These are phyloP conservation scores for Holotrichia oblita DNA, from an alignment of 1,140 invertebrate genomes.

Conservation along the genomic window DNA sequence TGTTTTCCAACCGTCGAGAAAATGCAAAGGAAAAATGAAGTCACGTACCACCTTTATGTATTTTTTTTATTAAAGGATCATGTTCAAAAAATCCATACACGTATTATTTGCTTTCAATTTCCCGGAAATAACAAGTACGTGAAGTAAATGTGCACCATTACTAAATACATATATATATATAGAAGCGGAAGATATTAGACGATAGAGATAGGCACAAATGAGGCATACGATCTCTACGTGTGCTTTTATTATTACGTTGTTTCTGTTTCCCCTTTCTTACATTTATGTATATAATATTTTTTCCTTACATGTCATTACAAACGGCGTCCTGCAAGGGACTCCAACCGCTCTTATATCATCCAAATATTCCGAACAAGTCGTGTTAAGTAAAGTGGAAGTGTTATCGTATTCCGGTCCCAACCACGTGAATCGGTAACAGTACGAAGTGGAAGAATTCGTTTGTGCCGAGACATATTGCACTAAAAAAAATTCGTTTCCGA, in stretches of 20 bases:
- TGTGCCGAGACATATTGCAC: background rate
- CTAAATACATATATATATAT: background rate
- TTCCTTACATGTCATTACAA: conserved; percentile 65
- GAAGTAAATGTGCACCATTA: background rate
- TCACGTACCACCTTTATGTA: conserved; percentile 11
- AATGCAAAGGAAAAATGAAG: background rate
- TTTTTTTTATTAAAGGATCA: conserved; percentile 35
- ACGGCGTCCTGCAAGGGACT: conserved; percentile 63
- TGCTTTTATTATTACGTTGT: too few species aligned
- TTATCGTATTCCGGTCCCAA: conserved; percentile 64
- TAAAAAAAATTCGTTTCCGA: too few species aligned
- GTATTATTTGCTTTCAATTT: conserved; percentile 20
- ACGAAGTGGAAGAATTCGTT: conserved; percentile 46
- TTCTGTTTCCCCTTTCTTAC: too few species aligned
- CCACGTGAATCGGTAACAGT: conserved; percentile 67
- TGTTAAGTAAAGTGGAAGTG: conserved; percentile 61
- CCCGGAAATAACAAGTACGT: background rate
- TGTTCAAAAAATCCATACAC: conserved; percentile 24
- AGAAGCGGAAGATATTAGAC: background rate
- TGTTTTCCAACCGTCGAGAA: background rate
- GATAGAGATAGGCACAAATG: background rate
- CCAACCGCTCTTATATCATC: conserved; percentile 60
- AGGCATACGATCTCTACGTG: too few species aligned
- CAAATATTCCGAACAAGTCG: conserved; percentile 62
- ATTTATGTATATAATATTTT: too few species aligned